Evolutionary conservation across 2,888 invertebrate species (phyloP).

Genomic region (Agrypnus murinus): DNA sequence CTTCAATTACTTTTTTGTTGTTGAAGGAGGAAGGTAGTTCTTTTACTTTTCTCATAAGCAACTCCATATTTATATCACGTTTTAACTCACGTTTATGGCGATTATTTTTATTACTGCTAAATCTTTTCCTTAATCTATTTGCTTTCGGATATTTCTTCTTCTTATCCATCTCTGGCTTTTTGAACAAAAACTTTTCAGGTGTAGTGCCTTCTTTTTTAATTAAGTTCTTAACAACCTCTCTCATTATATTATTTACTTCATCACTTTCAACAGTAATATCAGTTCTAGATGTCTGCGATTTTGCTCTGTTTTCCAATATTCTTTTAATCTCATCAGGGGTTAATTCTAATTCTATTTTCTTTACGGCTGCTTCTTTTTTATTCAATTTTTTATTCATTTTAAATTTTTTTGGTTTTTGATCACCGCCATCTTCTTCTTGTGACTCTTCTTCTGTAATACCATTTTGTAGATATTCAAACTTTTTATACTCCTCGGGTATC

Average conservation of each 20-base stretch:
- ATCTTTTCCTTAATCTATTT: conserved; percentile 17
- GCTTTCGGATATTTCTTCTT: neutral
- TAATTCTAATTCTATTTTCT: conserved; percentile 54
- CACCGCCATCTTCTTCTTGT: too few relatives aligned
- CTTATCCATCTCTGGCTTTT: conserved; percentile 20
- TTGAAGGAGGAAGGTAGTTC: neutral
- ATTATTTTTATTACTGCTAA: conserved; percentile 25
- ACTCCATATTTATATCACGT: conserved; percentile 65
- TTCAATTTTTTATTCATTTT: neutral
- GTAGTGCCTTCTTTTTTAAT: conserved; percentile 24
- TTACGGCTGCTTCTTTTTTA: neutral
- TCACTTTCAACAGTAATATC: conserved; percentile 59
- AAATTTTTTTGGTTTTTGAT: neutral
- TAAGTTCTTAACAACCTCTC: conserved; percentile 59
- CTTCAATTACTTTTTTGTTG: too few relatives aligned
- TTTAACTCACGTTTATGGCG: conserved; percentile 60
- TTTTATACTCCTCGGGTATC: neutral
- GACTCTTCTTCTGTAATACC: too few relatives aligned
- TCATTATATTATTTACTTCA: conserved; percentile 62
- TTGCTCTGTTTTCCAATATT: conserved; percentile 63
- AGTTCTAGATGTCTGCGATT: conserved; percentile 61
- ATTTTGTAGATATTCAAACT: neutral
- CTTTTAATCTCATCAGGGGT: conserved; percentile 62
- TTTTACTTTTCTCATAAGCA: conserved; percentile 60
- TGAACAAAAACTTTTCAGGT: too few relatives aligned